Evolutionary conservation across 2,888 invertebrate genomes (phyloP).

Genomic region (Rhamnusium bicolor): DNA sequence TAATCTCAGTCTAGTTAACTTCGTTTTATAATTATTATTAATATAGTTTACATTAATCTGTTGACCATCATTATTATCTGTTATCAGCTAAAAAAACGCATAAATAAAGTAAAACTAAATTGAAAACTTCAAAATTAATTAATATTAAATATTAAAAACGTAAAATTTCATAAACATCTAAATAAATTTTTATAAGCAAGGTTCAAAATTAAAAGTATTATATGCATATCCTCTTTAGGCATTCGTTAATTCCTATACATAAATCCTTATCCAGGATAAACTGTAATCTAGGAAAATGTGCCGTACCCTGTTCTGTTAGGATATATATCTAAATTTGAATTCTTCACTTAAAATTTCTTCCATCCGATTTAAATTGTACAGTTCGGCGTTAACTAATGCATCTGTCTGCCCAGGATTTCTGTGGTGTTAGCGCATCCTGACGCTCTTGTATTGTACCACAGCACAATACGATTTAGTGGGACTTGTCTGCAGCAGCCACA

Average conservation of each 20-base stretch:
- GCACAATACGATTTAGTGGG: background rate
- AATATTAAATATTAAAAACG: too few species aligned
- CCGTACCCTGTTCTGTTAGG: background rate
- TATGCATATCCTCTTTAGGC: background rate
- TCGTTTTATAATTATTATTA: too few species aligned
- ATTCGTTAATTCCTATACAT: background rate
- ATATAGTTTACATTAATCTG: too few species aligned
- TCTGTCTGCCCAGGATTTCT: slow-evolving; percentile 34
- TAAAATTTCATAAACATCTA: too few species aligned
- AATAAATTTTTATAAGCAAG: too few species aligned
- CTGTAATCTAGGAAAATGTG: background rate
- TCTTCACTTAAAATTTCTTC: slow-evolving; percentile 32
- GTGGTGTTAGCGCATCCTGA: slow-evolving; percentile 32
- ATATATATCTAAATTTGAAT: slow-evolving; percentile 23
- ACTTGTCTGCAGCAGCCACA: slow-evolving; percentile 15
- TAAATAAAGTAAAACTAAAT: too few species aligned
- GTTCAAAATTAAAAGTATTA: too few species aligned
- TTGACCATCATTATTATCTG: too few species aligned
- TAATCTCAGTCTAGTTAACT: too few species aligned
- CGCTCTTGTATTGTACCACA: slow-evolving; percentile 15
- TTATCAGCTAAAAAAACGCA: too few species aligned
- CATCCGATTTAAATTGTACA: slow-evolving; percentile 33
- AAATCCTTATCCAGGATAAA: background rate
- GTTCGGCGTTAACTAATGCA: slow-evolving; percentile 33
- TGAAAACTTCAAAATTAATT: too few species aligned